A percentile compares a stretch with the other conserved stretches of the same genome.
Evolutionary conservation across 2,113 vertebrate genomes (phyloP).

Genomic region (Alethe diademata): DNA sequence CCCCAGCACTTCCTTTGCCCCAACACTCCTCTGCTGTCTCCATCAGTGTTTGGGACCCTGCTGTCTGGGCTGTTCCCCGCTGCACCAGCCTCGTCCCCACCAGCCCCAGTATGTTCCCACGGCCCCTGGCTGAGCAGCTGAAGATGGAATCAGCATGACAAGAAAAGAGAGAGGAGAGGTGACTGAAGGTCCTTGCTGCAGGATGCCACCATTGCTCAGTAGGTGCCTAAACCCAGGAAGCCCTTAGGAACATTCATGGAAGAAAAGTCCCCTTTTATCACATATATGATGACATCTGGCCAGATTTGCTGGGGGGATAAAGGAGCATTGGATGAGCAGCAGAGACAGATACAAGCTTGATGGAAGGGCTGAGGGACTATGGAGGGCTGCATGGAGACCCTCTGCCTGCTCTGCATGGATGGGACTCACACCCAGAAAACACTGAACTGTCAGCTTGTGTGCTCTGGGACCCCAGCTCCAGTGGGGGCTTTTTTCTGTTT

Average conservation of each 20-base stretch:
- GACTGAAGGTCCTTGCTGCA: background rate
- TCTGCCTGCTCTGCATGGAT: accelerated
- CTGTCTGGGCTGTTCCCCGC: background rate
- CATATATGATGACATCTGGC: background rate
- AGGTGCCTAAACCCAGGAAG: background rate
- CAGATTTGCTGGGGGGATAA: background rate
- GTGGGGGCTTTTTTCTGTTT: background rate
- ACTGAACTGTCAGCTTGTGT: background rate
- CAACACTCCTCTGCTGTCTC: background rate
- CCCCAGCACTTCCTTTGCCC: background rate
- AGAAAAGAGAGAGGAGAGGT: background rate
- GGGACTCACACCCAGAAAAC: background rate
- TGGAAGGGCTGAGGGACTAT: background rate
- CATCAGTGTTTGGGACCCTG: background rate
- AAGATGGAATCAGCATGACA: background rate
- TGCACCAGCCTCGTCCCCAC: background rate
- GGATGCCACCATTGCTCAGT: background rate
- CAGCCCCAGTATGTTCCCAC: background rate
- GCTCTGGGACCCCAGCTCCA: background rate
- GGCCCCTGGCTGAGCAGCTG: background rate
- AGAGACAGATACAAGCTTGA: background rate
- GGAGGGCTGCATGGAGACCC: background rate
- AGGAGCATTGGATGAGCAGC: background rate
- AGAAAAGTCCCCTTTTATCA: background rate
- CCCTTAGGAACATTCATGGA: background rate